Conservation (phyloP, 2,113 vertebrate species). For the Budorcas taxicolor region DNA sequence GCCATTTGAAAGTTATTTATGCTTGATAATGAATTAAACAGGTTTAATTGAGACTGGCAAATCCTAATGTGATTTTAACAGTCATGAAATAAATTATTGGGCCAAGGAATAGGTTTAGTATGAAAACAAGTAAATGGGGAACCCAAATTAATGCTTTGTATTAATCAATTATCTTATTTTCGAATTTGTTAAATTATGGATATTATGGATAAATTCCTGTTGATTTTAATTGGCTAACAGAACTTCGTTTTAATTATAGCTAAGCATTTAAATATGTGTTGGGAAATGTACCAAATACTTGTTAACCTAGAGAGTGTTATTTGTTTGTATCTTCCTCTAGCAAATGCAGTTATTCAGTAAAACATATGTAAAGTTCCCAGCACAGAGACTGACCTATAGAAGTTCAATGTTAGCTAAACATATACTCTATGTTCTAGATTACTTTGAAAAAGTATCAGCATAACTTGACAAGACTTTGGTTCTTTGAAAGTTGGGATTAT, state of each 20-base stretch:
- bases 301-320: background rate
- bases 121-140: constrained; percentile 44
- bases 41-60: constrained; percentile 58
- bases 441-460: background rate
- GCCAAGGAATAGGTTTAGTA: constrained; percentile 40
- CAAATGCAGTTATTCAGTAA: constrained; percentile 17
- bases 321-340: background rate
- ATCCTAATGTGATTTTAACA: constrained; percentile 59
- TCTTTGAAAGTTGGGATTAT: background rate
- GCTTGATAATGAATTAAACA: constrained; percentile 61
- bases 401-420: background rate
- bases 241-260: constrained; percentile 11
- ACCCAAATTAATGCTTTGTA: constrained; percentile 21
- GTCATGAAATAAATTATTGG: constrained; percentile 44
- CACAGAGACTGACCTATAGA: background rate
- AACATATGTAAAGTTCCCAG: background rate
- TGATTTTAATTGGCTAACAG: constrained; percentile 18
- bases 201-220: constrained; percentile 8
- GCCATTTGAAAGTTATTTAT: constrained; percentile 54
- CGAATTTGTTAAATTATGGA: background rate
- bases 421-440: background rate
- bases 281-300: background rate
- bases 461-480: background rate
- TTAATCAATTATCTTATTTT: constrained; percentile 11
- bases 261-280: constrained; percentile 3